phyloP scores from a whole-genome alignment of 2,113 vertebrate species.

The Rutilus rutilus region DNA sequence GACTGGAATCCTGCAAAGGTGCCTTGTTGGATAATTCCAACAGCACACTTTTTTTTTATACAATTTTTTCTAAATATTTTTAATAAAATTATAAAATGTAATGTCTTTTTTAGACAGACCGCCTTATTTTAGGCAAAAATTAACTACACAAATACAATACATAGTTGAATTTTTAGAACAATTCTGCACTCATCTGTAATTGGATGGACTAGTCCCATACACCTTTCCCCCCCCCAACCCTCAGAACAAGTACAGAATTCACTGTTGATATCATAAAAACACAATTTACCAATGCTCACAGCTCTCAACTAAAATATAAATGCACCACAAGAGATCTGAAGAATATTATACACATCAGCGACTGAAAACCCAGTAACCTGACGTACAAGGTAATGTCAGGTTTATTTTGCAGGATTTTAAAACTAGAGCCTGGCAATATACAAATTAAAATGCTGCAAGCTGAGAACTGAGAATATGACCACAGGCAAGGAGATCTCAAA shows the following conservation, averaged over 20 bases:
- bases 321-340: neutral
- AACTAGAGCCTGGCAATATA: neutral
- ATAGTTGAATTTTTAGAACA: neutral
- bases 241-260: neutral
- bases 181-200: neutral
- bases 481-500: constrained; percentile 24
- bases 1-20: neutral
- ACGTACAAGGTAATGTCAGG: neutral
- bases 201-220: neutral
- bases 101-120: neutral
- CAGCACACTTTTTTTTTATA: neutral
- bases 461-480: constrained; percentile 17
- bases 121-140: neutral
- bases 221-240: neutral
- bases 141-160: neutral
- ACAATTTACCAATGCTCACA: constrained; percentile 3
- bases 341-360: neutral
- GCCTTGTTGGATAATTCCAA: constrained; percentile 29
- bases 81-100: too few species aligned
- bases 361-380: constrained; percentile 14
- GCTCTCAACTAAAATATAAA: constrained; percentile 14
- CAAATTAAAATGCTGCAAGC: constrained; percentile 25
- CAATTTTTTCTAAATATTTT: too few species aligned
- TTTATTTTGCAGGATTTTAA: constrained; percentile 11
- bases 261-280: neutral